Base-by-base conservation (phyloP, 2,797 vertebrate species). In the Paratrypauchen microcephalus region DNA sequence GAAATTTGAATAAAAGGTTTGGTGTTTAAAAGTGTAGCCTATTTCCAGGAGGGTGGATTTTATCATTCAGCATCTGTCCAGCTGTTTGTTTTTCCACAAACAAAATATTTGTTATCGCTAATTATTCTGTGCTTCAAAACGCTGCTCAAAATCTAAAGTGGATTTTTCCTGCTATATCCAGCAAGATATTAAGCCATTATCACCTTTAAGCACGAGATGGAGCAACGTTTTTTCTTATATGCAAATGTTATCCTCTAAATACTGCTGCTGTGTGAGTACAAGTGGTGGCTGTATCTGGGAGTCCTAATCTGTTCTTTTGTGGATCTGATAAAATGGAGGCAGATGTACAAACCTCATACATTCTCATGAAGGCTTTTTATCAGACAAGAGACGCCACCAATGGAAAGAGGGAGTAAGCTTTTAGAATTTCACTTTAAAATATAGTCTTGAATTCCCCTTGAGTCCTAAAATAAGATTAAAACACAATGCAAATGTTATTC, bases 321-420 rank as follows among this genome's bases (percentile, higher is more conserved):
- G 80, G 85, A 89, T 86, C 80, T 78, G 73, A 86, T 75, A 86
- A 74, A 73, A 66, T 79, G 78, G 65, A 21, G 52, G 70, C 54
- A 70, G 86, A 87, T 80, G 81, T 79, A 68, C 73, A 65, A 68
- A 55, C 58, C 75, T 87, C 76, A 50, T 85, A 77, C 86, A 87
- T 88, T 89, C 82, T 86, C 79, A 76, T 66, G 73, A 79, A 84
- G 76, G 60, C 63, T 74, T 85, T 89, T 88, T 86, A 91, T 76
- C 79, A 76, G 71, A 76, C 72, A 73, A 66, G 75, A 73, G 80
- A 75, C 69, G 61, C 67, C 78, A 72, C 61, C 82, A 82, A 65
- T 78, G 73, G 69, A 80, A 60, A 71, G n/a, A 58, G 74, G 66
- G 70, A 84, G 85, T 78, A 74, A 74, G 71, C 66, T 54, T 78